A percentile compares a stretch with the other conserved stretches of the same genome.
phyloP scores from a whole-genome alignment of 2,888 invertebrate species.

The Nomada hirtipes region DNA sequence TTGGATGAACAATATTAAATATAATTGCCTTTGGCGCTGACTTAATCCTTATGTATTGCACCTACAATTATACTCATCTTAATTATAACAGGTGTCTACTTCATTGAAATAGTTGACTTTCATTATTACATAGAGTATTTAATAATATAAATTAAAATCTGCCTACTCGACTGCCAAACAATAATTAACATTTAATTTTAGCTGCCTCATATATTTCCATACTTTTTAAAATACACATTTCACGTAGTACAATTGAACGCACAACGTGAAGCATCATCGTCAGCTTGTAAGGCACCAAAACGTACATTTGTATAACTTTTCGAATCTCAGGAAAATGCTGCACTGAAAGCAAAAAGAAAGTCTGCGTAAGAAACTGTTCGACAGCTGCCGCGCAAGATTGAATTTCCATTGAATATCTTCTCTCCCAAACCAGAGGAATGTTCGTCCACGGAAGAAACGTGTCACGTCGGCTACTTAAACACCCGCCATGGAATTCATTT shows the following conservation, averaged over 20 bases:
- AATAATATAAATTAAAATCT: too few relatives aligned
- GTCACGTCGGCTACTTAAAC: slow-evolving; percentile 19
- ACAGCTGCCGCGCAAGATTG: slow-evolving; percentile 21
- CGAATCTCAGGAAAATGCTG: neutral
- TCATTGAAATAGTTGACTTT: too few relatives aligned
- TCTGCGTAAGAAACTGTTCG: slow-evolving; percentile 20
- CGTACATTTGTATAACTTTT: neutral
- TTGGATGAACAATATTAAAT: too few relatives aligned
- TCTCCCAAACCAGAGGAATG: slow-evolving; percentile 7
- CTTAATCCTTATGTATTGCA: too few relatives aligned
- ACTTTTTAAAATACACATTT: too few relatives aligned
- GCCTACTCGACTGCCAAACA: too few relatives aligned
- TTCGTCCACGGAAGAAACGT: neutral
- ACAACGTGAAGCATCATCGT: neutral
- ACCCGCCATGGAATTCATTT: neutral
- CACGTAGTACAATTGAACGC: neutral
- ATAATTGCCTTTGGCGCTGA: too few relatives aligned
- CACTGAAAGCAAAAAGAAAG: neutral
- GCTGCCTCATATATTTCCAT: too few relatives aligned
- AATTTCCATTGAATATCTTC: slow-evolving; percentile 33
- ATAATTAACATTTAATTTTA: too few relatives aligned
- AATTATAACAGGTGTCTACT: too few relatives aligned
- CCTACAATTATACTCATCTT: too few relatives aligned
- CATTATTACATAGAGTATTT: too few relatives aligned
- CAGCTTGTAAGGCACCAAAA: neutral